These are phyloP conservation scores for Diadema setosum DNA, from an alignment of 35 echinoderm and acorn worm genomes.

Conservation along the genomic window DNA sequence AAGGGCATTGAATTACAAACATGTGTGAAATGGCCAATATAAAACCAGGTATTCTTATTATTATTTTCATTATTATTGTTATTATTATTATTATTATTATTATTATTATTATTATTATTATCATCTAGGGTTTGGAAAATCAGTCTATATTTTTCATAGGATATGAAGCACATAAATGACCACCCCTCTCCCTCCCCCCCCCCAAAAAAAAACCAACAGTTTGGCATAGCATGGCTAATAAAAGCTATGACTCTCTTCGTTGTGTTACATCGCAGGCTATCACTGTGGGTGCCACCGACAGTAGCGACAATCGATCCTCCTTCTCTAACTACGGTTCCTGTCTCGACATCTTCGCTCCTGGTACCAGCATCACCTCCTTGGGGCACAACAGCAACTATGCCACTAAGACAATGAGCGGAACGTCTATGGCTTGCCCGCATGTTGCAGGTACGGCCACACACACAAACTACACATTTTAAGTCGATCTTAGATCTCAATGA, in stretches of 20 bases:
- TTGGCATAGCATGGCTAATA: too few relatives aligned
- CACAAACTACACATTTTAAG: not conserved
- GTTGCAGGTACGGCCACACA: constrained; percentile 25
- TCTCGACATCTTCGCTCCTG: constrained; percentile 59
- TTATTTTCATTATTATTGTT: too few relatives aligned
- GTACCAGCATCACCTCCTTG: constrained; percentile 5
- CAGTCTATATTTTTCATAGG: too few relatives aligned
- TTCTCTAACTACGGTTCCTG: constrained; percentile 47
- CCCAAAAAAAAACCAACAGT: too few relatives aligned
- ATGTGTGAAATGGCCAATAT: too few relatives aligned
- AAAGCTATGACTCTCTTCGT: not conserved
- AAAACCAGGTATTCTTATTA: too few relatives aligned
- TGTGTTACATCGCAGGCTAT: constrained; percentile 16
- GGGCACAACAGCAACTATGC: constrained; percentile 12
- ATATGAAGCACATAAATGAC: too few relatives aligned
- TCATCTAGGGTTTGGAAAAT: too few relatives aligned
- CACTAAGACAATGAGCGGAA: constrained; percentile 35
- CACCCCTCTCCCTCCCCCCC: too few relatives aligned
- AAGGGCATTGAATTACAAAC: too few relatives aligned
- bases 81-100: too few relatives aligned
- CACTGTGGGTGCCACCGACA: constrained; percentile 45
- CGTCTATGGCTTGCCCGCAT: constrained; percentile 59
- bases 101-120: too few relatives aligned
- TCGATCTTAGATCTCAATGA: not conserved
- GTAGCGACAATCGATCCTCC: not conserved